phyloP scores from a whole-genome alignment of 1,140 invertebrate species.

The Temnothorax curvispinosus region DNA sequence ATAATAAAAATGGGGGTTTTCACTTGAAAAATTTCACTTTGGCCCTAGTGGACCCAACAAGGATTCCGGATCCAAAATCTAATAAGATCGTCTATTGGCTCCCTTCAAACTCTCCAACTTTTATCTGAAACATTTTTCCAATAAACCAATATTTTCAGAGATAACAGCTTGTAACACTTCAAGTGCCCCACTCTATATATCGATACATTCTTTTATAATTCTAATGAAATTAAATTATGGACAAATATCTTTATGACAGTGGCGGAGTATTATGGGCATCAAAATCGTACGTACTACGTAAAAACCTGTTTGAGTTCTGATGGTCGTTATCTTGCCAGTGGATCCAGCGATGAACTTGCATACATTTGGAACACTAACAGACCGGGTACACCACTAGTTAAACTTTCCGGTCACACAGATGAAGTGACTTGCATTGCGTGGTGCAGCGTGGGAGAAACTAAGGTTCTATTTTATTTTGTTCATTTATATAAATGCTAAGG shows the following conservation, averaged over 20 bases:
- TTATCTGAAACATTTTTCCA: no score
- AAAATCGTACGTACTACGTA: constrained; percentile 93
- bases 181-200: no score
- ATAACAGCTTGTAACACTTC: no score
- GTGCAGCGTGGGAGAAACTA: constrained; percentile 86
- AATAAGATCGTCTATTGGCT: no score
- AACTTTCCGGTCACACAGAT: constrained; percentile 90
- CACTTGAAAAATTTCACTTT: no score
- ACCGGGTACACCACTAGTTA: constrained; percentile 88
- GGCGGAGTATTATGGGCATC: constrained; percentile 87
- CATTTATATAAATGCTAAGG: not conserved
- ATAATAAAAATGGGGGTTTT: no score
- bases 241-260: constrained; percentile 72
- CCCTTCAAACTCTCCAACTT: no score
- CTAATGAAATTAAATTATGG: not conserved
- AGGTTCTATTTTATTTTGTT: constrained; percentile 76
- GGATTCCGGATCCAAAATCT: no score
- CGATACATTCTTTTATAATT: not conserved
- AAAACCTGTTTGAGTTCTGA: constrained; percentile 93
- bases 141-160: no score
- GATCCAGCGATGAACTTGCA: constrained; percentile 93
- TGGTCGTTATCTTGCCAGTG: constrained; percentile 92
- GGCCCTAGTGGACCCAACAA: no score
- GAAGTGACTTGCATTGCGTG: constrained; percentile 95
- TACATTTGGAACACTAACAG: constrained; percentile 93